These are phyloP conservation scores for Sycobia sp. DNA, from an alignment of 1,140 invertebrate species.

Conservation along the genomic window DNA sequence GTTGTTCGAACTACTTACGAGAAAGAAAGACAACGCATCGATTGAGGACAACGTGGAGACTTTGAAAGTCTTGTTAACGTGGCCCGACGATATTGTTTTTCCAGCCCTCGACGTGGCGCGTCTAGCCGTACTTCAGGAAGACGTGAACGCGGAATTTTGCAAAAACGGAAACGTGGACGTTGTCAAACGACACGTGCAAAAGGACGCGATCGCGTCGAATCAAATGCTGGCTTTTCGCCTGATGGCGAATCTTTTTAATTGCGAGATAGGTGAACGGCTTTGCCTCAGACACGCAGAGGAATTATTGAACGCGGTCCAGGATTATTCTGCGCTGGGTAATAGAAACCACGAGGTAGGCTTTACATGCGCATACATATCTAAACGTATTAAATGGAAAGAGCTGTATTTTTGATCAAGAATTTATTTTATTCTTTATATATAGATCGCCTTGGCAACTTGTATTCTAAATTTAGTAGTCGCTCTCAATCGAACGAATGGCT, in stretches of 20 bases:
- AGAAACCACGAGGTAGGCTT: constrained; percentile 71
- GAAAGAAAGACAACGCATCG: constrained; percentile 64
- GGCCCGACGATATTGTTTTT: constrained; percentile 83
- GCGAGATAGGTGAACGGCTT: constrained; percentile 68
- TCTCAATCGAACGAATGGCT: constrained; percentile 57
- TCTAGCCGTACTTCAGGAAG: constrained; percentile 72
- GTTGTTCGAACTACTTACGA: no score
- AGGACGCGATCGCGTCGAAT: constrained; percentile 67
- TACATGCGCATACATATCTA: no score
- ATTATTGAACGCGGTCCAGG: constrained; percentile 64
- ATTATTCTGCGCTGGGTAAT: constrained; percentile 63
- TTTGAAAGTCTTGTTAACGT: constrained; percentile 72
- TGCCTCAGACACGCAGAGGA: constrained; percentile 65
- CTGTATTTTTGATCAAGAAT: constrained; percentile 2
- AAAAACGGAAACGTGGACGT: constrained; percentile 55
- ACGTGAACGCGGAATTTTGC: constrained; percentile 67
- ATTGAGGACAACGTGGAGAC: constrained; percentile 61
- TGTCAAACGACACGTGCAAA: constrained; percentile 52
- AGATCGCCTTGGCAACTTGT: constrained; percentile 66
- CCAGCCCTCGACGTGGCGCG: constrained; percentile 86
- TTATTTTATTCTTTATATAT: neutral
- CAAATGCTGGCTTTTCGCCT: constrained; percentile 78
- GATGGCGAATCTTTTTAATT: constrained; percentile 77
- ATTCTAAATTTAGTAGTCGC: constrained; percentile 78
- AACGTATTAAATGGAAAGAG: no score